phyloP scores from a whole-genome alignment of 2,888 invertebrate species.

The Cosmia pyralina region DNA sequence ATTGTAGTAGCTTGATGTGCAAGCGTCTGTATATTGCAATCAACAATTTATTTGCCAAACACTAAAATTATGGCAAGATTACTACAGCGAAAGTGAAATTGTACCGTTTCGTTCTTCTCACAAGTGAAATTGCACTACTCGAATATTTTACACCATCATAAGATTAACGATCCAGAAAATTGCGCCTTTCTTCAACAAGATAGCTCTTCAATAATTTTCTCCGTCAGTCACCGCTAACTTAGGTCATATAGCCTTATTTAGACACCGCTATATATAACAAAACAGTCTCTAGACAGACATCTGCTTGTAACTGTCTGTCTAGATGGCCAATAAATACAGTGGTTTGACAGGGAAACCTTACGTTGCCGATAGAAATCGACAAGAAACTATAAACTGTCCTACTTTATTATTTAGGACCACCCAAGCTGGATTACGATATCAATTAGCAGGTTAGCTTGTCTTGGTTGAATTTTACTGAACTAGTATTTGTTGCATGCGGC shows the following conservation, averaged over 20 bases:
- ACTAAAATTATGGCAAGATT: not conserved
- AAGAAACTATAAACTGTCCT: slow-evolving; percentile 35
- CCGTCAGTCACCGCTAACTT: not conserved
- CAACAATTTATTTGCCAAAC: not conserved
- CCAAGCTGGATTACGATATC: slow-evolving; percentile 41
- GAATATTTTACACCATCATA: slow-evolving; percentile 3
- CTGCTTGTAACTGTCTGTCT: slow-evolving; percentile 31
- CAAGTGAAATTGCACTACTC: not conserved
- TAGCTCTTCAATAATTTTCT: slow-evolving; percentile 38
- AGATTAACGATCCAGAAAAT: slow-evolving; percentile 32
- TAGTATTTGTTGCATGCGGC: not conserved
- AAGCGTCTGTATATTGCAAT: not conserved
- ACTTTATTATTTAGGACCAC: slow-evolving; percentile 48
- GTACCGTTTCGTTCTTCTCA: not conserved
- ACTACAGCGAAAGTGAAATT: not conserved
- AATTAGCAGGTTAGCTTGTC: not conserved
- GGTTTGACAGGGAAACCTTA: slow-evolving; percentile 57
- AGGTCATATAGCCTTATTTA: slow-evolving; percentile 41
- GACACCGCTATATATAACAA: not conserved
- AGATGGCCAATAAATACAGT: slow-evolving; percentile 55
- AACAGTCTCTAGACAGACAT: slow-evolving; percentile 21
- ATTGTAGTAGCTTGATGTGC: too few species aligned
- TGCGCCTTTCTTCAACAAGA: slow-evolving; percentile 27
- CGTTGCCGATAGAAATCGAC: slow-evolving; percentile 37
- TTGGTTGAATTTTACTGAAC: slow-evolving; percentile 11